Base-by-base conservation (phyloP, 1,140 invertebrate species). In the Eumeta japonica region DNA sequence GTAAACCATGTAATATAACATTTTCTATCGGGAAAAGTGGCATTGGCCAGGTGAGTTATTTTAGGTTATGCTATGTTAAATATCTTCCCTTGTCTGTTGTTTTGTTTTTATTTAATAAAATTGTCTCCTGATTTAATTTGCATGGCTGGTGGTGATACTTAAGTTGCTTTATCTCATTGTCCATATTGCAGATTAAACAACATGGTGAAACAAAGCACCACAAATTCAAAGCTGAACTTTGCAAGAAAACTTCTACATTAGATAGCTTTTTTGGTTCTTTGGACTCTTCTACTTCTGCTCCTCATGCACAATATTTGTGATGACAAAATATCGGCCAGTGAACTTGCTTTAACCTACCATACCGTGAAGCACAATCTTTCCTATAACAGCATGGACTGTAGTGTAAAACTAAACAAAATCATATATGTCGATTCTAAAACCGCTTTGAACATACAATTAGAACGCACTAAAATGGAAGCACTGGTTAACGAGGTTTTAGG, bases 281-380 rank as follows among this genome's bases (percentile, higher is more conserved):
- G 27, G 33, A 3, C n/a, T n/a, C n/a, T n/a, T n/a, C n/a, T n/a
- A n/a, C n/a, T n/a, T n/a, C n/a, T n/a, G n/a, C n/a, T n/a, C n/a
- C n/a, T n/a, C n/a, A n/a, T n/a, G n/a, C n/a, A n/a, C n/a, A n/a
- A n/a, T n/a, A n/a, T n/a, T 28, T 29, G 31, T 37, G 20, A 41
- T 41, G 30, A 41, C 28, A 28, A 41, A 37, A 35, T 28, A 35
- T 13, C 17, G 31, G 39, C 39, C 14, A 2, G 24, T 32, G 46
- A 56, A 19, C 32, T 53, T 39, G 50, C 48, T 11, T 16, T 51
- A 39, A 43, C 53, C 37, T 56, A 43, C 36, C 53, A 56, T 28
- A 53, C 46, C 29, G 50, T 56, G 3, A 56, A 56, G 37, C 46
- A 56, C 45, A 53, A 53, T 50, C 46, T 53, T 29, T 50, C 48